Evolutionary conservation across 2,797 vertebrate species (phyloP).

Genomic region (Podargus strigoides): DNA sequence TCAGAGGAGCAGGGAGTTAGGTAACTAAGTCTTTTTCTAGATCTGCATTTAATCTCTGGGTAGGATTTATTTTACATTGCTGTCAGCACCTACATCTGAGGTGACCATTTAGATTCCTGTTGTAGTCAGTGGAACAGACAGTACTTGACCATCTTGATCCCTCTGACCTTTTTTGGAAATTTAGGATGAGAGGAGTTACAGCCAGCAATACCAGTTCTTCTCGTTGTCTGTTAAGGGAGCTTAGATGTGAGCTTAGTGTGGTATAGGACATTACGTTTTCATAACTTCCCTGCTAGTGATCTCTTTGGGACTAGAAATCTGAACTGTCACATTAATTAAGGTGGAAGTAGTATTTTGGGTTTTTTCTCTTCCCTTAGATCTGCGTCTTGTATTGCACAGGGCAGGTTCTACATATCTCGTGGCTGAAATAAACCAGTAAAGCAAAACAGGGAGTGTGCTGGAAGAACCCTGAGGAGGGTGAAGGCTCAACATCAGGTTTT

Average conservation of each 20-base stretch:
- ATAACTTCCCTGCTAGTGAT: not conserved
- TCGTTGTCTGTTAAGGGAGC: not conserved
- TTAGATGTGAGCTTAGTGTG: not conserved
- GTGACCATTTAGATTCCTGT: not conserved
- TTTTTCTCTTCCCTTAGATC: not conserved
- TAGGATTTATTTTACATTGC: not conserved
- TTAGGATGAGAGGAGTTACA: not conserved
- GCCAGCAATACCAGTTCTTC: not conserved
- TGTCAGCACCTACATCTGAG: not conserved
- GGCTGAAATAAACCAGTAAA: not conserved
- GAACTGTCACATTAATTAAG: not conserved
- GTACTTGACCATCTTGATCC: not conserved
- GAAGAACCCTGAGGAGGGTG: not conserved
- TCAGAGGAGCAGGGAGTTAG: not conserved
- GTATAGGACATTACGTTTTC: not conserved
- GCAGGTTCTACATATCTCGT: not conserved
- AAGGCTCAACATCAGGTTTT: not conserved
- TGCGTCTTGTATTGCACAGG: not conserved
- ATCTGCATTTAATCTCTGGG: not conserved
- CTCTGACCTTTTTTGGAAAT: not conserved
- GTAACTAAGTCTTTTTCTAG: not conserved
- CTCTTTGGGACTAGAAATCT: not conserved
- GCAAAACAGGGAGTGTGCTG: not conserved
- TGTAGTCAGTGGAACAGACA: not conserved
- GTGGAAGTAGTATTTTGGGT: not conserved